phyloP scores from a whole-genome alignment of 2,888 invertebrate genomes.

The Tinea trinotella region DNA sequence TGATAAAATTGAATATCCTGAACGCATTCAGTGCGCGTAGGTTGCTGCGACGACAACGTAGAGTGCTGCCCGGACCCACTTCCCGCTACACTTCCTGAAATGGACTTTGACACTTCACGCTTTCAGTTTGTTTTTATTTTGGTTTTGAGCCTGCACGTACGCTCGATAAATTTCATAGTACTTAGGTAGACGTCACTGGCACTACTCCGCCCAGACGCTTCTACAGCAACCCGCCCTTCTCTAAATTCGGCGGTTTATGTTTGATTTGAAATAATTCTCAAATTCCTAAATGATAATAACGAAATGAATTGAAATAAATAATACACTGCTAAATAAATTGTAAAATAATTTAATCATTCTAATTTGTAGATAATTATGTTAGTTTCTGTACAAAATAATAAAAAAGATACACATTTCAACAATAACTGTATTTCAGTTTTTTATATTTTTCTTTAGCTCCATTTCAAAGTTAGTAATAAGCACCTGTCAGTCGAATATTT shows the following conservation, averaged over 20 bases:
- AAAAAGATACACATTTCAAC: too few relatives aligned
- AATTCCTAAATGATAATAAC: too few relatives aligned
- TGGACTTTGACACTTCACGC: constrained; percentile 46
- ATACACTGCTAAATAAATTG: too few relatives aligned
- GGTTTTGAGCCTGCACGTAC: constrained; percentile 30
- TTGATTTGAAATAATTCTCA: neutral
- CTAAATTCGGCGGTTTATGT: neutral
- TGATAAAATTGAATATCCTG: constrained; percentile 23
- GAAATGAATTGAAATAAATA: too few relatives aligned
- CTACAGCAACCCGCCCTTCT: neutral
- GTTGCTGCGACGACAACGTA: constrained; percentile 18
- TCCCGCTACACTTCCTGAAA: constrained; percentile 27
- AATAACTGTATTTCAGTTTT: too few relatives aligned
- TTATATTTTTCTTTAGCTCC: too few relatives aligned
- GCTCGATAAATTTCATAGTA: constrained; percentile 60
- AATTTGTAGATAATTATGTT: too few relatives aligned
- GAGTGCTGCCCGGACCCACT: constrained; percentile 21
- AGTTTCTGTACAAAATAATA: too few relatives aligned
- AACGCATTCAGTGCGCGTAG: constrained; percentile 20
- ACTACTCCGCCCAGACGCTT: constrained; percentile 24
- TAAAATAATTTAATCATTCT: too few relatives aligned
- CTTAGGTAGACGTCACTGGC: constrained; percentile 51
- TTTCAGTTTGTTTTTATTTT: constrained; percentile 38
- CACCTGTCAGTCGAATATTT: constrained; percentile 33
- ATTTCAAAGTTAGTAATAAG: constrained; percentile 17